Evolutionary conservation across 2,888 invertebrate genomes (phyloP), one percentile per base, ranked within the genome.

Genomic region (Parascotia fuliginaria): DNA sequence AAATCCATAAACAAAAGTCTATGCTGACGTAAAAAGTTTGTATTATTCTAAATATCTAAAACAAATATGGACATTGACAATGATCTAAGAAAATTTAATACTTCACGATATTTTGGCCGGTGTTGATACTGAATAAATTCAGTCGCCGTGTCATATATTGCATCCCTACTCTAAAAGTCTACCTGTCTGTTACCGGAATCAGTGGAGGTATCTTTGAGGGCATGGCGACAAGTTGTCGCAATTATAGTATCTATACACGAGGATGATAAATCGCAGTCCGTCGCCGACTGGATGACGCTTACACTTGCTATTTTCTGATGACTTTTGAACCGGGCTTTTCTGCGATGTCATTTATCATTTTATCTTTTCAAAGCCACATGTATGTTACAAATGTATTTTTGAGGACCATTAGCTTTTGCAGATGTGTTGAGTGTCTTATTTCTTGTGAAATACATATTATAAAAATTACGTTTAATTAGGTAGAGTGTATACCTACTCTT

Each of bases 141-240:
- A n/a, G n/a, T n/a, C n/a, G n/a, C n/a, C n/a, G n/a, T n/a, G n/a
- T n/a, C n/a, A n/a, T n/a, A n/a, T n/a, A n/a, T n/a, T n/a, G n/a
- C n/a, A n/a, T n/a, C n/a, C n/a, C 19, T 19, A 19, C 19, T 5
- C 19, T 19, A 3, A 19, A 19, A 19, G 19, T 19, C 5, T 19
- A 5, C 19, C 14, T 27, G 49, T 46, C 38, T 32, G 12, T 33
- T 24, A 33, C 24, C 11, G 52, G 51, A 47, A 51, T 36, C 53
- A 46, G 64, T 55, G 52, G 60, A 60, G 50, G 59, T 54, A 60
- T 56, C 46, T 53, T 55, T 50, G 52, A 59, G 44, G 55, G 51
- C 54, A 52, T 55, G 72, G 68, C 71, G 74, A 71, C 78, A 69
- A 72, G 61, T 75, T 75, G 75, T 77, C 68, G 73, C 76, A 79